Conservation (phyloP, 2,888 invertebrate genomes). For the Caenorhabditis drosophilae region DNA sequence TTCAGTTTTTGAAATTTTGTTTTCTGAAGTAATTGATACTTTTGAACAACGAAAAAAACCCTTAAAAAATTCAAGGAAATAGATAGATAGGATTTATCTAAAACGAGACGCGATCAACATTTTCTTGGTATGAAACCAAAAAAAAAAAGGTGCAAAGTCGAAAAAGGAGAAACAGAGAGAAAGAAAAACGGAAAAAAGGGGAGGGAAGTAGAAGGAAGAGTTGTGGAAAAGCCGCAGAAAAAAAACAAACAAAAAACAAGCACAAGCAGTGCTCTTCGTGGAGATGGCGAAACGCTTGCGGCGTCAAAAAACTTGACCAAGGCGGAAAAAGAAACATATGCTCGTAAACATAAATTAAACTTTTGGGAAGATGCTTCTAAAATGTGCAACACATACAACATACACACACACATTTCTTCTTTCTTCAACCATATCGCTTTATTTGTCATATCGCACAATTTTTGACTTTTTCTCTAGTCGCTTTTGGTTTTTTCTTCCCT, state of each 20-base stretch:
- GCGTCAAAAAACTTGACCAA: no score
- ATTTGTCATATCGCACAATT: no score
- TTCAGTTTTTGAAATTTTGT: no score
- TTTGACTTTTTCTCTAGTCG: no score
- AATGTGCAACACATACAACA: background rate
- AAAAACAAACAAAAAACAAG: conserved; percentile 31
- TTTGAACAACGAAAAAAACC: no score
- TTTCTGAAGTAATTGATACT: no score
- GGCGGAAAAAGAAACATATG: conserved; percentile 44
- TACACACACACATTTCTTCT: background rate
- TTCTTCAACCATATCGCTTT: background rate
- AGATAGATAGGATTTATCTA: no score
- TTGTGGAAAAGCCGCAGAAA: conserved; percentile 8
- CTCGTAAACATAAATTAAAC: conserved; percentile 48
- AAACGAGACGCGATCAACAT: no score
- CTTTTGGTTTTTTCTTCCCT: no score
- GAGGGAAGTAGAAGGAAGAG: conserved; percentile 9
- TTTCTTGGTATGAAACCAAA: background rate
- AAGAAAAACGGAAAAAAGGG: background rate
- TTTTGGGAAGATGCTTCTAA: conserved; percentile 37
- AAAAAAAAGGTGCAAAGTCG: background rate
- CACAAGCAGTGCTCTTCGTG: conserved; percentile 24
- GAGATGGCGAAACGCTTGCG: conserved; percentile 7
- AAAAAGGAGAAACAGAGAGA: no score
- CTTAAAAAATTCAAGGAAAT: no score